phyloP scores from a whole-genome alignment of 2,113 vertebrate genomes.

The Polypterus bichir region DNA sequence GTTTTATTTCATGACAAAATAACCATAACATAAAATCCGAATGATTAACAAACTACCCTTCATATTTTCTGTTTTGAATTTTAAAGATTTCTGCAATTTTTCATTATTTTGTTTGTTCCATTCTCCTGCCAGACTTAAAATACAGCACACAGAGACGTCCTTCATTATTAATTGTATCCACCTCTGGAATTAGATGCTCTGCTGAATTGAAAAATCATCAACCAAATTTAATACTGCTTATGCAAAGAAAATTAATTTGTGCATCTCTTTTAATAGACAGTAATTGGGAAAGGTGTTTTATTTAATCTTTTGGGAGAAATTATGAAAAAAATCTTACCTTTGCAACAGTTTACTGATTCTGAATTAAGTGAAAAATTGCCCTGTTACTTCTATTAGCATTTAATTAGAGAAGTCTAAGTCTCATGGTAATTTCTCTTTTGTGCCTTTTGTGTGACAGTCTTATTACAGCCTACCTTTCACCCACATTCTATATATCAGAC shows the following conservation, averaged over 20 bases:
- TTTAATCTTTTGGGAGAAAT: neutral
- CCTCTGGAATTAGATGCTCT: conserved; percentile 1
- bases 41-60: too few species aligned
- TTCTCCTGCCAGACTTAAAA: neutral
- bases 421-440: too few species aligned
- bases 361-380: neutral
- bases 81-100: too few species aligned
- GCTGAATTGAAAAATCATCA: conserved; percentile 4
- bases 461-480: neutral
- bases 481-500: too few species aligned
- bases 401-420: too few species aligned
- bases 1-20: too few species aligned
- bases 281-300: neutral
- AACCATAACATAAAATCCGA: too few species aligned
- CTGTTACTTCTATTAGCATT: too few species aligned
- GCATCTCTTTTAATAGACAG: neutral
- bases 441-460: neutral
- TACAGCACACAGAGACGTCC: neutral
- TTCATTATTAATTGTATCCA: conserved; percentile 3
- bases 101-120: too few species aligned
- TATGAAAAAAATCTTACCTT: neutral
- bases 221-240: conserved; percentile 3
- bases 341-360: neutral
- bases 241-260: neutral
- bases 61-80: too few species aligned